Conservation (phyloP, 2,113 vertebrate genomes). For the Callopanchax toddi region DNA sequence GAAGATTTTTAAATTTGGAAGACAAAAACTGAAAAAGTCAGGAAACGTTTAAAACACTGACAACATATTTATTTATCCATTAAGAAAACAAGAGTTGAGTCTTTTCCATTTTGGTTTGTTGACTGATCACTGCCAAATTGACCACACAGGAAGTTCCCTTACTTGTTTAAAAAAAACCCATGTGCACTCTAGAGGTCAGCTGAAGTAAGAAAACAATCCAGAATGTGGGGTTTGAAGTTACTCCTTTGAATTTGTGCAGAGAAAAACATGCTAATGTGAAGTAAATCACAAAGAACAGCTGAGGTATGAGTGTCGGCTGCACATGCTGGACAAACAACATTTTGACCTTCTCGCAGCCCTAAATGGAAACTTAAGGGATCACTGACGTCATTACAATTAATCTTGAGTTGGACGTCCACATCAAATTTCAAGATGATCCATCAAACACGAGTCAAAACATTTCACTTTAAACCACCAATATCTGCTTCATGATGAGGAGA, state of each 20-base stretch:
- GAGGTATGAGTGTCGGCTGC: neutral
- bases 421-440: neutral
- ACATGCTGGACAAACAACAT: no score
- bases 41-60: neutral
- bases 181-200: neutral
- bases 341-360: neutral
- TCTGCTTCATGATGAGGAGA: neutral
- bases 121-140: neutral
- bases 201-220: no score
- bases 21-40: neutral
- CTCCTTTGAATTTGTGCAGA: no score
- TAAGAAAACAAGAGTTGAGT: neutral
- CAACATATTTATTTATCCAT: neutral
- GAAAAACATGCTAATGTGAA: neutral
- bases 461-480: conserved; percentile 3
- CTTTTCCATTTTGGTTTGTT: neutral
- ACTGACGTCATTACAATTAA: neutral
- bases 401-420: neutral
- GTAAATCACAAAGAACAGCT: no score
- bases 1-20: no score
- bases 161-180: neutral
- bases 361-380: neutral
- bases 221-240: no score
- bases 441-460: neutral
- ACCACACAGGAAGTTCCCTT: conserved; percentile 11